Evolutionary conservation across 2,888 invertebrate genomes (phyloP).

Genomic region (Dorcus parallelipipedus): DNA sequence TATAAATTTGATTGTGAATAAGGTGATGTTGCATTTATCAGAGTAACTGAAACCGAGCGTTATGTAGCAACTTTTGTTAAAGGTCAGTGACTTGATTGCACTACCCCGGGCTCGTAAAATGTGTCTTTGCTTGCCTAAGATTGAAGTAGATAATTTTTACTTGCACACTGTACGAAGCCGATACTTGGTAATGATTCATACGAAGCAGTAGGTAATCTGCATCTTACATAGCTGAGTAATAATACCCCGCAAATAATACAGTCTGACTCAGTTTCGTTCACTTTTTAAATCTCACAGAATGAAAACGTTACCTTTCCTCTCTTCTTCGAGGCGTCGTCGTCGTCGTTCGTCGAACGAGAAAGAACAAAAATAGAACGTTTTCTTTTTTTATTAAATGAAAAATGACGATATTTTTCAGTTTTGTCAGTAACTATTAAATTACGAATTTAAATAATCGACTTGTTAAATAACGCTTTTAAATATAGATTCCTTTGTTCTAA

Average conservation of each 20-base stretch:
- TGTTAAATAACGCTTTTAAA: not conserved
- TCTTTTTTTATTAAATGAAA: not conserved
- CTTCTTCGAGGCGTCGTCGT: no score
- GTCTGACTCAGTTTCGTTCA: not conserved
- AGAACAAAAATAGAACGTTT: not conserved
- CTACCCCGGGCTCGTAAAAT: not conserved
- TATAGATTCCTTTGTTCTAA: not conserved
- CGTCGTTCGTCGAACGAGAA: no score
- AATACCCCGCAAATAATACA: conserved; percentile 1
- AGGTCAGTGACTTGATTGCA: not conserved
- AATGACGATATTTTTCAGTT: conserved; percentile 1
- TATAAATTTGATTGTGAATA: no score
- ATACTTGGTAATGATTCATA: no score
- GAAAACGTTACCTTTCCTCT: no score
- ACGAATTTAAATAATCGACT: conserved; percentile 1
- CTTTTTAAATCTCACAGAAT: not conserved
- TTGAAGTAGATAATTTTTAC: not conserved
- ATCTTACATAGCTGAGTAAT: not conserved
- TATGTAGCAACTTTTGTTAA: not conserved
- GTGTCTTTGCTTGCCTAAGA: conserved; percentile 3
- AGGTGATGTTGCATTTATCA: no score
- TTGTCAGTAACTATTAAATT: not conserved
- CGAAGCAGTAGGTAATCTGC: not conserved
- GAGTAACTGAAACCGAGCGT: not conserved
- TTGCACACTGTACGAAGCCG: not conserved